Base-by-base conservation (phyloP, 2,888 invertebrate genomes). In the Latrodectus elegans region DNA sequence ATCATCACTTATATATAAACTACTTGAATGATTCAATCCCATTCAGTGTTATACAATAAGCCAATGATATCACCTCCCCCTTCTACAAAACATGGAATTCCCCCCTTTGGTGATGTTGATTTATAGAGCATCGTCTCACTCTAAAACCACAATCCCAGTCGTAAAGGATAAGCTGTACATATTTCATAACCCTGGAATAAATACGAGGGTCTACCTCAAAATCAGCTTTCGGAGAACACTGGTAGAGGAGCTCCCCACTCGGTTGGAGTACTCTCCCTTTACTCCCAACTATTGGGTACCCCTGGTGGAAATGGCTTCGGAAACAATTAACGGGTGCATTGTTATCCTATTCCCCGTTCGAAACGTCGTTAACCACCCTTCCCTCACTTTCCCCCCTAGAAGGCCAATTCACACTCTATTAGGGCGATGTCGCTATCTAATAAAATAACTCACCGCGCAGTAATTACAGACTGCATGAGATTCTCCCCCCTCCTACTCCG, bases 371-470 rank as follows among this genome's bases (percentile, higher is more conserved):
- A 78, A n/a, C 67, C 67, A 38, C 83, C 80, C 76, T 76, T 73
- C 70, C 15, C 38, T 22, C 14, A 49, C 26, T 49, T 55, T 64
- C 85, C 76, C 79, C 85, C 60, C 11, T 78, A 82, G 86, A 76
- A 87, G 77, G 86, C 86, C 86, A 87, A 87, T 87, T 87, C 86
- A 81, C 86, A 87, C 86, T 87, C 86, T 87, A 87, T 87, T 87
- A 87, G 81, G 86, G 81, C 80, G 86, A 81, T 87, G 86, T 87
- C 86, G 86, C 86, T 87, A 76, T 87, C 86, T 87, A 87, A 87
- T 87, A 87, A 87, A 87, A 87, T 87, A 87, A 87, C 86, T 87
- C 86, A 87, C 86, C 86, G 77, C 86, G 75, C 86, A 49, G 86
- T 87, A 87, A 87, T 87, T 87, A 87, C 86, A 77, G 86, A 72